Percentiles rank a stretch among this genome's conserved stretches.
These are phyloP conservation scores for Rhyzopertha dominica DNA, from an alignment of 1,140 invertebrate species.

Conservation along the genomic window DNA sequence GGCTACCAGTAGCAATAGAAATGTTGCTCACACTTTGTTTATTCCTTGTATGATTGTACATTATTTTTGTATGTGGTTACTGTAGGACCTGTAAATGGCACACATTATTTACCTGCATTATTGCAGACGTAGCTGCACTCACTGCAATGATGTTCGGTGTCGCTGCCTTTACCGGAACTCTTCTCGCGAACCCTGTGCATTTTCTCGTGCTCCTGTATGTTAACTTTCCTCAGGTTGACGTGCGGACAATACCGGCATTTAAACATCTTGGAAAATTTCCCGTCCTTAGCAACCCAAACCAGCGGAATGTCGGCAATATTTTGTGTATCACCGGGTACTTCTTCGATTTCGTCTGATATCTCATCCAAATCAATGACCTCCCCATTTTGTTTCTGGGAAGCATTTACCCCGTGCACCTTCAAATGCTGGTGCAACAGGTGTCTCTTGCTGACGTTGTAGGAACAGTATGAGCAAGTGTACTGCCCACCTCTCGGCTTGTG, in stretches of 20 bases:
- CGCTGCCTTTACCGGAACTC: conserved; percentile 37
- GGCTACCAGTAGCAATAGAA: no score
- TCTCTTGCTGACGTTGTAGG: conserved; percentile 75
- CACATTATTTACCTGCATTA: no score
- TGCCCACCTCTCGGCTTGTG: conserved; percentile 66
- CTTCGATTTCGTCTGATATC: conserved; percentile 39
- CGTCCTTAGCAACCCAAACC: conserved; percentile 68
- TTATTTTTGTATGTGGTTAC: no score
- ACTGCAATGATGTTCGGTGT: conserved; percentile 55
- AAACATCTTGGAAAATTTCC: conserved; percentile 75
- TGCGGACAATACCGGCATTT: conserved; percentile 82
- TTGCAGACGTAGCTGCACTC: conserved; percentile 79
- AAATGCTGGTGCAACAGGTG: conserved; percentile 74
- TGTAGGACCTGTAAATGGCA: no score
- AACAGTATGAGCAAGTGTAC: conserved; percentile 75
- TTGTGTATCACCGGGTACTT: conserved; percentile 31
- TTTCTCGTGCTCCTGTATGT: conserved; percentile 80
- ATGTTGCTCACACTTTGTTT: no score
- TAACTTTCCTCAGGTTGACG: conserved; percentile 69
- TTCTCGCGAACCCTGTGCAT: conserved; percentile 65
- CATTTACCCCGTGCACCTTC: conserved; percentile 63
- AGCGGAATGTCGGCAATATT: conserved; percentile 53
- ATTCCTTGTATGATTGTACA: no score
- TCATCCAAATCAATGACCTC: conserved; percentile 39
- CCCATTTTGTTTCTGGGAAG: conserved; percentile 38